Base-by-base conservation (phyloP, 2,888 invertebrate species). In the Zeuzera pyrina region DNA sequence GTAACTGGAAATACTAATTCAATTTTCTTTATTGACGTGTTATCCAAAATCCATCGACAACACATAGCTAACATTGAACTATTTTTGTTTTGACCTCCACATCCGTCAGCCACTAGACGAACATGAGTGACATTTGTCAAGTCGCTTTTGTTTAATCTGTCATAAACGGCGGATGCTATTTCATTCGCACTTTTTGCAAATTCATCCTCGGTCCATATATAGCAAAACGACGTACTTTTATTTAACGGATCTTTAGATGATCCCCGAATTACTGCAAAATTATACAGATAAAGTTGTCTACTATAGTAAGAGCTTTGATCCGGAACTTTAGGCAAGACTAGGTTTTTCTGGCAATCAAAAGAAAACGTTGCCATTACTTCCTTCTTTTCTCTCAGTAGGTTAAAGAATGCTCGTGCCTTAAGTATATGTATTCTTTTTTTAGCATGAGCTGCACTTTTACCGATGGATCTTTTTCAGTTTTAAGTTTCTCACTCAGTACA, bases 51-150 rank as follows among this genome's bases (percentile, higher is more conserved):
- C 50, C 49, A 54, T 28, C 37, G 39, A 23, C 30, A 29, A 24
- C 35, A 42, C 48, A 56, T 51, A 16, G 37, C 44, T 15, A 49
- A 22, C 36, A 57, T 36, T 5, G 37, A 48, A 3, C 45, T 39
- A 38, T 52, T 57, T 35, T 53, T 57, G 33, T 54, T 59, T 38
- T 58, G 53, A 11, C 49, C 53, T 12, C 39, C 49, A 33, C 55
- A 59, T 15, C 51, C 55, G 40, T 58, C 59, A 13, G 54, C 43
- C 16, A 19, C 19, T 19, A 6, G 19, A 10, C 10, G 12, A n/a
- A 25, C 6, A 6, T 25, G 12, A 25, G 10, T 25, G n/a, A 19
- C 19, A 19, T 19, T 19, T 19, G 19, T 19, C 19, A 19, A 8
- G 19, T 19, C 19, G 19, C 19, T 24, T 24, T 24, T 24, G 10